Evolutionary conservation across 2,888 invertebrate genomes (phyloP).

Genomic region (Spisula subtruncata): DNA sequence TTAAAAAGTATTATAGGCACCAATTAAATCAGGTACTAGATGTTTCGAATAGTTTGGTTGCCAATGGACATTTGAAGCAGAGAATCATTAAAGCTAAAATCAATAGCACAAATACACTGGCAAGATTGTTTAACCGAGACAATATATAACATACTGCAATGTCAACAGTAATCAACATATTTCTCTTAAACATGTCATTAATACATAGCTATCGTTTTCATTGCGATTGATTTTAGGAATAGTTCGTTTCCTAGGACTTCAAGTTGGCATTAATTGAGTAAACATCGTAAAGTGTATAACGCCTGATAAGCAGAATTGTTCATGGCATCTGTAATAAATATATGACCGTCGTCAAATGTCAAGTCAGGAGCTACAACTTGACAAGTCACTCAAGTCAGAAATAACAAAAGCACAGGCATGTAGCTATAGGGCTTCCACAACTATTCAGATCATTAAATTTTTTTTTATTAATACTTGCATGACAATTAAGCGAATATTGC

Average conservation of each 20-base stretch:
- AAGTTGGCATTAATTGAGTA: not conserved
- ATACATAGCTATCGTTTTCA: not conserved
- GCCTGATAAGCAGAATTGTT: not conserved
- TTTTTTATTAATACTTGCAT: no score
- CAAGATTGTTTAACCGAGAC: not conserved
- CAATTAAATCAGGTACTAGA: no score
- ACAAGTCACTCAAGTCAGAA: no score
- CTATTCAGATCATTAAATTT: no score
- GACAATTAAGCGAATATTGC: no score
- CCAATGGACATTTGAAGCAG: not conserved
- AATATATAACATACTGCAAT: not conserved
- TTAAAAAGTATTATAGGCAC: no score
- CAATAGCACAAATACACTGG: not conserved
- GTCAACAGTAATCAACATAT: slow-evolving; percentile 7
- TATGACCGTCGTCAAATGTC: no score
- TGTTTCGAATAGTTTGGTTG: no score
- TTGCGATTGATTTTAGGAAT: not conserved
- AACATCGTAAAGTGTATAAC: not conserved
- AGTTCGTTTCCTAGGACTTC: not conserved
- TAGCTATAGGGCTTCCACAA: no score
- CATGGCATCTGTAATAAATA: not conserved
- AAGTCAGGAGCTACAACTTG: no score
- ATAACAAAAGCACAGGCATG: no score
- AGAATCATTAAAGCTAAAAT: not conserved
- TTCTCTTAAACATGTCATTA: slow-evolving; percentile 6